phyloP scores from a whole-genome alignment of 2,888 invertebrate species.

The Lampropteryx suffumata region DNA sequence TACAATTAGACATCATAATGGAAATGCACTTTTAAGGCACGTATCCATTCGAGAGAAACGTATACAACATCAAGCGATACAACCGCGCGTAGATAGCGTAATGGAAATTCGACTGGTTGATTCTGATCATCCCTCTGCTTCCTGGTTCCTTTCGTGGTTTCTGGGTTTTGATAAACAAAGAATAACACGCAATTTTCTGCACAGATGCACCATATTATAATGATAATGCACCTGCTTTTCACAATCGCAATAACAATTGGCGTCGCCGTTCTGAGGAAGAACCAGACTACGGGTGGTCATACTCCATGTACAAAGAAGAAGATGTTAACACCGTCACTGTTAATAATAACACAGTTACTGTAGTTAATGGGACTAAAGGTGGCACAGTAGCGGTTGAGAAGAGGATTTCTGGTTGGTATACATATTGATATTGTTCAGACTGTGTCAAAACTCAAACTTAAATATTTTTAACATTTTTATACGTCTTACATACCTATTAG shows the following conservation, averaged over 20 bases:
- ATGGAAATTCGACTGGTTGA: too few species aligned
- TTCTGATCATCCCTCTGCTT: too few species aligned
- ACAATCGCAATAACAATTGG: background rate
- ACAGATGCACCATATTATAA: conserved; percentile 18
- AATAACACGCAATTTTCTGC: conserved; percentile 6
- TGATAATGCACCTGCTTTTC: conserved; percentile 11
- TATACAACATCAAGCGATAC: too few species aligned
- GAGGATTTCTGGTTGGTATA: conserved; percentile 31
- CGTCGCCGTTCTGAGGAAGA: background rate
- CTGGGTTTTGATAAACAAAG: too few species aligned
- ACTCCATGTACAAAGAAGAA: conserved; percentile 15
- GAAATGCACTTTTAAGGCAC: too few species aligned
- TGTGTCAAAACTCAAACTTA: too few species aligned
- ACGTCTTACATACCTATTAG: too few species aligned
- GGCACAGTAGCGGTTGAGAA: conserved; percentile 17
- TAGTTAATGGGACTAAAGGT: background rate
- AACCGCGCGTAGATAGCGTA: too few species aligned
- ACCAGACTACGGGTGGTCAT: background rate
- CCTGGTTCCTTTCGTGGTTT: too few species aligned
- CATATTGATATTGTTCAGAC: background rate
- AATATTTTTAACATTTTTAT: too few species aligned
- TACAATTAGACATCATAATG: too few species aligned
- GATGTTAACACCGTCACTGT: background rate
- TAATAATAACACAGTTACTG: conserved; percentile 9
- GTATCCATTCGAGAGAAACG: too few species aligned